These are phyloP conservation scores for Drosophila oshimai DNA, from an alignment of 1,140 invertebrate species.

Conservation along the genomic window DNA sequence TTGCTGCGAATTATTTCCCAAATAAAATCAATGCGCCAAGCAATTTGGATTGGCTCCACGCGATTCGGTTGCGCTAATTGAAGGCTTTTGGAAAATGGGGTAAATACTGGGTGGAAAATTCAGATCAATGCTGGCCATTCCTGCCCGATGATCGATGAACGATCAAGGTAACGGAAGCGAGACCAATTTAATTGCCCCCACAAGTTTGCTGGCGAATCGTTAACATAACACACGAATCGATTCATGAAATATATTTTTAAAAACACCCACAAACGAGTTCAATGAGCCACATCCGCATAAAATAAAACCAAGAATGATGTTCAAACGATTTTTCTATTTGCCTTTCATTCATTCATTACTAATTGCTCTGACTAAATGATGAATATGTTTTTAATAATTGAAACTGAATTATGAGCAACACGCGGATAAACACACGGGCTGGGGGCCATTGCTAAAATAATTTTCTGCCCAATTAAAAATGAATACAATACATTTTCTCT, in stretches of 20 bases:
- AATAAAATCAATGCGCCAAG: slow-evolving; percentile 72
- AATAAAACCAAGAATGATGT: slow-evolving; percentile 53
- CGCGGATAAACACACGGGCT: background rate
- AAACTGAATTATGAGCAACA: slow-evolving; percentile 29
- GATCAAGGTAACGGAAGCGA: slow-evolving; percentile 76
- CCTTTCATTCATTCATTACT: slow-evolving; percentile 52
- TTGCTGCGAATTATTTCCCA: slow-evolving; percentile 59
- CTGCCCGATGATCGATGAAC: slow-evolving; percentile 35
- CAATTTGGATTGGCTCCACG: slow-evolving; percentile 27
- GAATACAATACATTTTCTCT: slow-evolving; percentile 43
- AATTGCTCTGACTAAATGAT: slow-evolving; percentile 53
- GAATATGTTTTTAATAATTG: slow-evolving; percentile 58
- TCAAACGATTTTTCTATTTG: slow-evolving; percentile 48
- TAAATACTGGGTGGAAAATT: slow-evolving; percentile 18
- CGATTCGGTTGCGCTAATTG: slow-evolving; percentile 50
- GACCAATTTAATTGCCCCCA: slow-evolving; percentile 61
- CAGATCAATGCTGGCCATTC: slow-evolving; percentile 29
- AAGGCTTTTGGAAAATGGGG: slow-evolving; percentile 40
- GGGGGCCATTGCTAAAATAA: slow-evolving; percentile 34
- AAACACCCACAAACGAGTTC: slow-evolving; percentile 33
- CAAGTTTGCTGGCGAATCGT: slow-evolving; percentile 50
- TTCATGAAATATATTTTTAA: slow-evolving; percentile 6
- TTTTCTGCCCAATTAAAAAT: slow-evolving; percentile 66
- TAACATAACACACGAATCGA: slow-evolving; percentile 39
- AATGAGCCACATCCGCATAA: slow-evolving; percentile 40